Evolutionary conservation across 1,140 invertebrate genomes (phyloP).

Genomic region (Drosophila nebulosa): DNA sequence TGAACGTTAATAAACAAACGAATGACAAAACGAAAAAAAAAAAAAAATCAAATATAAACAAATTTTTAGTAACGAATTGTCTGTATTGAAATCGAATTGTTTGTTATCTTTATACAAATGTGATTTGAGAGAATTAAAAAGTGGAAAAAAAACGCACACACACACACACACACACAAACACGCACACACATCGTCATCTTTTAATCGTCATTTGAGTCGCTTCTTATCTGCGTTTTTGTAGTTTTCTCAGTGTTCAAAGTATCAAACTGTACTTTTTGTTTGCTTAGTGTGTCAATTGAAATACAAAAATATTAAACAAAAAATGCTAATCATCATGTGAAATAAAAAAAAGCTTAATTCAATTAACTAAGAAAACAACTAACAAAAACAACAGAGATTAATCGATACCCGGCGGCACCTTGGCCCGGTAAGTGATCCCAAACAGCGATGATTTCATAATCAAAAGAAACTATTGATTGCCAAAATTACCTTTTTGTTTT

Average conservation of each 20-base stretch:
- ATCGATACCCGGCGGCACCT: background rate
- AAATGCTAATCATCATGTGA: conserved; percentile 25
- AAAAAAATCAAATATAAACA: background rate
- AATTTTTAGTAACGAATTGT: background rate
- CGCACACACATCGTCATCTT: background rate
- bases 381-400: background rate
- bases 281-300: conserved; percentile 18
- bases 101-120: background rate
- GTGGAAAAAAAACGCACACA: background rate
- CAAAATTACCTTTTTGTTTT: background rate
- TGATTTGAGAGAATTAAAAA: background rate
- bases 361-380: conserved; percentile 2
- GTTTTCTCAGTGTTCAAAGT: conserved; percentile 8
- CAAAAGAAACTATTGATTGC: background rate
- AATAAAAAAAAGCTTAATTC: background rate
- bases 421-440: conserved; percentile 9
- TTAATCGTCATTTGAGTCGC: background rate
- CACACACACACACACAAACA: too few relatives aligned
- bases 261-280: conserved; percentile 52
- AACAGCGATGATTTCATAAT: background rate
- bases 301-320: too few relatives aligned
- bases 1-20: background rate
- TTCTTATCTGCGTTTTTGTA: conserved; percentile 3
- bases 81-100: background rate
- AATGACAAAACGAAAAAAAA: background rate